Evolutionary conservation across 2,797 vertebrate genomes (phyloP).

Genomic region (Etheostoma nigrum): DNA sequence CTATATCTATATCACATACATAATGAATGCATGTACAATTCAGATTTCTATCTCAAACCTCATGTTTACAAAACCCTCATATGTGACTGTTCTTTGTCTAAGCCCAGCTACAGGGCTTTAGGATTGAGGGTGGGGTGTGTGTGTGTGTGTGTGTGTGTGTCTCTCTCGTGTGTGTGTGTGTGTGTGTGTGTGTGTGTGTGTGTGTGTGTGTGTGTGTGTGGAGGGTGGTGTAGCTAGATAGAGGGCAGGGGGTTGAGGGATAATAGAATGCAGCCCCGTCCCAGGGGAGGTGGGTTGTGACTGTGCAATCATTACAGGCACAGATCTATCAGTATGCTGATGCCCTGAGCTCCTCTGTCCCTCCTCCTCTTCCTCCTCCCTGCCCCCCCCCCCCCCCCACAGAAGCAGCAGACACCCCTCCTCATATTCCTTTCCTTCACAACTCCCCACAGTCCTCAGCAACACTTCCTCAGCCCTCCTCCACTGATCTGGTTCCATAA

Average conservation of each 20-base stretch:
- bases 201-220: constrained; percentile 5
- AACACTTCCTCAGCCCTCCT: constrained; percentile 32
- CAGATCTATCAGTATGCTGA: constrained; percentile 83
- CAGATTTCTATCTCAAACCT: constrained; percentile 57
- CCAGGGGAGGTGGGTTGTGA: constrained; percentile 81
- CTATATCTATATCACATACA: constrained; percentile 26
- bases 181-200: constrained; percentile 10
- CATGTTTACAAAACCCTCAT: constrained; percentile 69
- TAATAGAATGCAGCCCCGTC: constrained; percentile 83
- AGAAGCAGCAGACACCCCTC: constrained; percentile 31
- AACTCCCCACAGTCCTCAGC: constrained; percentile 40
- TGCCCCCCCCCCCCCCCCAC: constrained; percentile 6
- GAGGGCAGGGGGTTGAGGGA: constrained; percentile 71
- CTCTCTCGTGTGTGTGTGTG: constrained; percentile 12
- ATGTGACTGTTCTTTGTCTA: constrained; percentile 75
- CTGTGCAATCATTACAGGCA: constrained; percentile 87
- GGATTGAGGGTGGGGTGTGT: constrained; percentile 18
- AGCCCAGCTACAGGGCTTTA: constrained; percentile 33
- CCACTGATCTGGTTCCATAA: constrained; percentile 39
- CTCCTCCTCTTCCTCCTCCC: constrained; percentile 34
- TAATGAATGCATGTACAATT: constrained; percentile 48
- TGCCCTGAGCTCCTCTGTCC: constrained; percentile 63
- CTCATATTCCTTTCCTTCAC: constrained; percentile 51
- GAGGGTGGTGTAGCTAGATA: constrained; percentile 27
- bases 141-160: constrained; percentile 20